A percentile compares a stretch with the other conserved stretches of the same genome.
Evolutionary conservation across 1,140 invertebrate species (phyloP).

Genomic region (Acromyrmex echinatior): DNA sequence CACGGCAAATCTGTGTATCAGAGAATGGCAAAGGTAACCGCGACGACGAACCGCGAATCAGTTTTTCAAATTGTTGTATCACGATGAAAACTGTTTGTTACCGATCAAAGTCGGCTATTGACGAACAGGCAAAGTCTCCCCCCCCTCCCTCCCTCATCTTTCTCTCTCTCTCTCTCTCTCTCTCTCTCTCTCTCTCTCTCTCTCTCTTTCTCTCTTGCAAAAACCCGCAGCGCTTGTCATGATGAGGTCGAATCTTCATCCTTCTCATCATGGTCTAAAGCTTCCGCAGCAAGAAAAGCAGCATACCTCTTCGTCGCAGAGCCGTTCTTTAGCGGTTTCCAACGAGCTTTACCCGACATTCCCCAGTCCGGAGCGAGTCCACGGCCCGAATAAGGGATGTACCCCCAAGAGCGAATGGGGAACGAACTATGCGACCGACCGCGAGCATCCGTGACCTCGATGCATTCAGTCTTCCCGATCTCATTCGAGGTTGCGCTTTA

Average conservation of each 20-base stretch:
- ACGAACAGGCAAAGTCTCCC: neutral
- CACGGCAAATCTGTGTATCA: constrained; percentile 1
- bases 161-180: neutral
- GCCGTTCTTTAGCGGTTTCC: constrained; percentile 56
- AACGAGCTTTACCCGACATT: neutral
- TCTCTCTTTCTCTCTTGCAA: neutral
- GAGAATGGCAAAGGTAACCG: constrained; percentile 22
- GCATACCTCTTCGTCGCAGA: constrained; percentile 13
- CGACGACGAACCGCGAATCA: constrained; percentile 26
- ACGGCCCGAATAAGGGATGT: constrained; percentile 68
- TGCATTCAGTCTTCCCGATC: constrained; percentile 75
- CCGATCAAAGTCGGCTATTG: constrained; percentile 22
- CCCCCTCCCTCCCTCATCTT: no score
- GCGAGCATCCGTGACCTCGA: constrained; percentile 78
- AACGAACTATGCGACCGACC: constrained; percentile 63
- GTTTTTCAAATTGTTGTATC: constrained; percentile 30
- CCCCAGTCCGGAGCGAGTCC: constrained; percentile 60
- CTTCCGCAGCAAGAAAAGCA: constrained; percentile 19
- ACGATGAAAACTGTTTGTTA: constrained; percentile 4
- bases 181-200: no score
- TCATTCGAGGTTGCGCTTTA: constrained; percentile 54
- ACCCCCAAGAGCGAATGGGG: constrained; percentile 4
- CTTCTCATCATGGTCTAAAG: neutral
- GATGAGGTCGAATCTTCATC: neutral
- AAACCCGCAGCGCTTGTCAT: neutral